A percentile compares a stretch with the other conserved stretches of the same genome.
Evolutionary conservation across 2,888 invertebrate species (phyloP).

Genomic region (Cetonia aurata): DNA sequence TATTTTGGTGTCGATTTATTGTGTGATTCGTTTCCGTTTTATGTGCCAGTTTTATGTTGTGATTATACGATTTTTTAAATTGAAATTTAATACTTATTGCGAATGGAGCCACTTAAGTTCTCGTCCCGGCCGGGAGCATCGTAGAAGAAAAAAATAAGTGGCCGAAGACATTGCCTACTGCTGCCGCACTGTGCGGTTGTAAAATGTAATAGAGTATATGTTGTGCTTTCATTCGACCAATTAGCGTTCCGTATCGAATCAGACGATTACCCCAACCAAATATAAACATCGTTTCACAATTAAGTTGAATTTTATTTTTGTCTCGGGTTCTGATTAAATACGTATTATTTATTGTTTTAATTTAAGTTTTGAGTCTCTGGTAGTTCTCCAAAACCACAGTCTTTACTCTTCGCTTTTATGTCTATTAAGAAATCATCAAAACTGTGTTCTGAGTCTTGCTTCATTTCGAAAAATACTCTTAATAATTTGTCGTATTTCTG

Average conservation of each 20-base stretch:
- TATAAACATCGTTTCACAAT: slow-evolving; percentile 8
- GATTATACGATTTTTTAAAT: slow-evolving; percentile 39
- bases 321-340: no score
- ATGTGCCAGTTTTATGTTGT: slow-evolving; percentile 34
- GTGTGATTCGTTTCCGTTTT: slow-evolving; percentile 38
- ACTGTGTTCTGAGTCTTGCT: no score
- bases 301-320: neutral
- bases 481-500: no score
- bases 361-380: no score
- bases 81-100: slow-evolving; percentile 33
- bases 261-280: slow-evolving; percentile 5
- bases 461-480: no score
- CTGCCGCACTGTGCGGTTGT: neutral
- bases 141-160: neutral
- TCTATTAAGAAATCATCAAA: no score
- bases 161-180: neutral
- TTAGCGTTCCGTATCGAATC: neutral
- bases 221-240: neutral
- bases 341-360: no score
- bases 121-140: neutral
- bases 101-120: slow-evolving; percentile 8
- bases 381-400: no score
- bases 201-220: neutral
- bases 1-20: slow-evolving; percentile 44
- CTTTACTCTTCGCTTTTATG: no score